Conservation (phyloP, 2,797 vertebrate genomes). For the Mus caroli region DNA sequence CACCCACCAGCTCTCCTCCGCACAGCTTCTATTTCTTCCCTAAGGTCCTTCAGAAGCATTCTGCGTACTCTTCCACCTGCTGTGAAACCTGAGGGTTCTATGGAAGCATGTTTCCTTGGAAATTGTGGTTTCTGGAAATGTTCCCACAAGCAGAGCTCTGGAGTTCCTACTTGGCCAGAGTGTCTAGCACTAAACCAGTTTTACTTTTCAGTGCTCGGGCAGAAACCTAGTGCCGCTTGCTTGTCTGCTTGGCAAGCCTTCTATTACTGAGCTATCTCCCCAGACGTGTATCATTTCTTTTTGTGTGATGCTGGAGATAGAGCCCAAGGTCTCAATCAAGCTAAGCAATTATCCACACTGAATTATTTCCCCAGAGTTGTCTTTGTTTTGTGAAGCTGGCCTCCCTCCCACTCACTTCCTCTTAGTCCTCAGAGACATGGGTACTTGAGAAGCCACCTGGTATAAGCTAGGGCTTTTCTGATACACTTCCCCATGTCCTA, state of each 20-base stretch:
- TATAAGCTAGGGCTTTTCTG: accelerated
- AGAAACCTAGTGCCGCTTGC: background rate
- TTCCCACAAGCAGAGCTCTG: background rate
- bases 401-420: background rate
- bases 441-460: background rate
- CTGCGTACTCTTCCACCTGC: background rate
- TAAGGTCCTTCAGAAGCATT: background rate
- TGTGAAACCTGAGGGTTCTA: accelerated
- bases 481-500: background rate
- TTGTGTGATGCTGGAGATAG: background rate
- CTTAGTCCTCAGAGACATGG: background rate
- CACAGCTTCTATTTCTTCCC: too few relatives aligned
- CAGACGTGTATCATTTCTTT: background rate
- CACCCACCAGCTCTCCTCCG: background rate
- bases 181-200: too few relatives aligned
- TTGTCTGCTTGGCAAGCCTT: background rate
- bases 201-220: background rate
- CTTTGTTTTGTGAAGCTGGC: background rate
- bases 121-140: background rate
- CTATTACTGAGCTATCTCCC: background rate
- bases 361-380: background rate
- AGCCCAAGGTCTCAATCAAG: background rate
- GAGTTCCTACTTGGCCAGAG: background rate
- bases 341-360: background rate
- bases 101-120: accelerated